Evolutionary conservation across 2,113 vertebrate species (phyloP).

Genomic region (Echinops telfairi): DNA sequence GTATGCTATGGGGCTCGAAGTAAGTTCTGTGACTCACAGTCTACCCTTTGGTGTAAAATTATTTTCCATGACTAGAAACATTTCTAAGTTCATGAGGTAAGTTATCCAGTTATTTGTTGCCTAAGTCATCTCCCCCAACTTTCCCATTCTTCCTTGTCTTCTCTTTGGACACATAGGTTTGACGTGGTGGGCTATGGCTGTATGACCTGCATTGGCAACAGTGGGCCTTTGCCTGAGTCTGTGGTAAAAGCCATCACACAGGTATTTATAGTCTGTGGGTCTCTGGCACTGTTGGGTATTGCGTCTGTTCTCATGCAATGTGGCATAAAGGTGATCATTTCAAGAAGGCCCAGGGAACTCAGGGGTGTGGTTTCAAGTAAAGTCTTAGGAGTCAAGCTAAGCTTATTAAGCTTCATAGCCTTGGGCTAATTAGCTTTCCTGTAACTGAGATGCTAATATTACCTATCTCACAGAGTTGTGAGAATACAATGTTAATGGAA

Average conservation of each 20-base stretch:
- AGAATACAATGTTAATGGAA: neutral
- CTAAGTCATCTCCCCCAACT: neutral
- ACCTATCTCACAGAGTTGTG: neutral
- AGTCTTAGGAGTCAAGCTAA: neutral
- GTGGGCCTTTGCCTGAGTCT: slow-evolving; percentile 95
- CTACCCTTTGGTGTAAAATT: neutral
- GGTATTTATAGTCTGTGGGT: slow-evolving; percentile 86
- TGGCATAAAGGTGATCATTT: neutral
- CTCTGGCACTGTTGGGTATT: neutral
- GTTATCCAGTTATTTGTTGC: neutral
- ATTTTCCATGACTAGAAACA: neutral
- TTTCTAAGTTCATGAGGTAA: slow-evolving; percentile 13
- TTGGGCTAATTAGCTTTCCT: neutral
- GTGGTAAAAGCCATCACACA: slow-evolving; percentile 96
- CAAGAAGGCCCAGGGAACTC: neutral
- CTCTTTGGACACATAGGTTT: slow-evolving; percentile 88
- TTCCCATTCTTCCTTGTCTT: neutral
- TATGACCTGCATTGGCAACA: slow-evolving; percentile 99
- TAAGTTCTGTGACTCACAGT: neutral
- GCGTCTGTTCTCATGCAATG: neutral
- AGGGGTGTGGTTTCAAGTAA: neutral
- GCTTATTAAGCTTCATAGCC: neutral
- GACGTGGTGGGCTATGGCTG: slow-evolving; percentile 99
- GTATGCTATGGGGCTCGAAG: rapidly evolving
- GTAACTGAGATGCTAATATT: neutral